Percentiles rank a stretch among this genome's conserved stretches.
Conservation (phyloP, 2,113 vertebrate genomes). For the Greenwoodochromis staneri region DNA sequence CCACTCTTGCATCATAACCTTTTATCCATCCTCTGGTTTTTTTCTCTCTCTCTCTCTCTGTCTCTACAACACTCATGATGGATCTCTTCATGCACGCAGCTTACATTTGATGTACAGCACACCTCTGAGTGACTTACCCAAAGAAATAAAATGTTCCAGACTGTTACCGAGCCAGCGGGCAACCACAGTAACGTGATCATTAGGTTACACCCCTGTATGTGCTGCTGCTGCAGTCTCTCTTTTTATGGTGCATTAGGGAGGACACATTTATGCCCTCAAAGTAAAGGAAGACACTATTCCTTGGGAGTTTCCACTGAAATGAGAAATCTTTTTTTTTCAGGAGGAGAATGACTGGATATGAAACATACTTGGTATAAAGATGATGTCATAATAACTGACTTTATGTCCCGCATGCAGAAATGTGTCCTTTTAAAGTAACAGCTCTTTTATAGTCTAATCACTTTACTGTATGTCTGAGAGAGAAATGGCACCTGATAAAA, state of each 20-base stretch:
- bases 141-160: constrained; percentile 35
- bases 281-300: not conserved
- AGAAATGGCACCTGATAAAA: not conserved
- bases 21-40: not conserved
- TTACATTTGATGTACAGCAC: constrained; percentile 5
- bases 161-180: constrained; percentile 21
- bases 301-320: not conserved
- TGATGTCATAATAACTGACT: not conserved
- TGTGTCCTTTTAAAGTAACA: not conserved
- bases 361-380: not conserved
- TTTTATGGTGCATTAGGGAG: constrained; percentile 32
- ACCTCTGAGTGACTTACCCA: not conserved
- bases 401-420: not conserved
- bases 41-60: not conserved
- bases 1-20: not conserved
- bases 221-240: not conserved
- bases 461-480: not conserved
- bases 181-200: constrained; percentile 19
- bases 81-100: not conserved
- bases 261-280: not conserved
- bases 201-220: constrained; percentile 8
- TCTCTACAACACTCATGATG: not conserved
- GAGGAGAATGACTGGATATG: not conserved
- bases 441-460: not conserved
- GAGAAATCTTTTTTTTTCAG: not conserved